These are phyloP conservation scores for Drosophila hydei DNA, from an alignment of 1,140 invertebrate species.

Conservation along the genomic window DNA sequence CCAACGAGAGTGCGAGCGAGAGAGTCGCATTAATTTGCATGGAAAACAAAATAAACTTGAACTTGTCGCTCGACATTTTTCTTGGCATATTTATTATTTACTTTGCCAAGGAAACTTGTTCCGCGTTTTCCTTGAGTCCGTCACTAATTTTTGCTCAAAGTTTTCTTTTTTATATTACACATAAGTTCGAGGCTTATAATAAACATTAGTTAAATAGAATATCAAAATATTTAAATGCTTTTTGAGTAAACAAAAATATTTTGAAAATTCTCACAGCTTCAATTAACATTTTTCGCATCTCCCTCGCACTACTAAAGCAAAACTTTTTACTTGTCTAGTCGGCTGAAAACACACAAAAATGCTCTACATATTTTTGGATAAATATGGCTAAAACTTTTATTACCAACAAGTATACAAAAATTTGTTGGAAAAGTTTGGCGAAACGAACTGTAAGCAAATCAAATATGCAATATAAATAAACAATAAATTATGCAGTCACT, in stretches of 20 bases:
- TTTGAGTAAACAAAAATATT: no score
- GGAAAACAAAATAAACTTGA: slow-evolving; percentile 40
- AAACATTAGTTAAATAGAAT: no score
- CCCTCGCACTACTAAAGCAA: not conserved
- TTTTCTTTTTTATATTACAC: no score
- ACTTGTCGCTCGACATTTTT: slow-evolving; percentile 36
- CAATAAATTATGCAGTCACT: slow-evolving; percentile 40
- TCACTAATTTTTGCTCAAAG: no score
- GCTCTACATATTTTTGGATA: slow-evolving; percentile 26
- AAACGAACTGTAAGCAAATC: slow-evolving; percentile 6
- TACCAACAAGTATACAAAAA: slow-evolving; percentile 13
- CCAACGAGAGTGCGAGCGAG: not conserved
- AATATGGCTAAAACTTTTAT: slow-evolving; percentile 22
- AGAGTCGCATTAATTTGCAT: slow-evolving; percentile 41
- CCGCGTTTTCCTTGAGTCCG: no score
- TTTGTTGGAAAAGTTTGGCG: slow-evolving; percentile 8
- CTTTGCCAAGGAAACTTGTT: no score
- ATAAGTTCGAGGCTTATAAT: no score
- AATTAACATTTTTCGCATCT: no score
- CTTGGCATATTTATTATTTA: slow-evolving; percentile 8
- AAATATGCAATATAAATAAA: slow-evolving; percentile 40
- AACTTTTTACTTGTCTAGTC: not conserved
- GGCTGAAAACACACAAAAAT: not conserved
- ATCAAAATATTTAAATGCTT: no score
- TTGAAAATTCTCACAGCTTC: no score